phyloP scores from a whole-genome alignment of 2,797 vertebrate genomes.

The Oreortyx pictus region DNA sequence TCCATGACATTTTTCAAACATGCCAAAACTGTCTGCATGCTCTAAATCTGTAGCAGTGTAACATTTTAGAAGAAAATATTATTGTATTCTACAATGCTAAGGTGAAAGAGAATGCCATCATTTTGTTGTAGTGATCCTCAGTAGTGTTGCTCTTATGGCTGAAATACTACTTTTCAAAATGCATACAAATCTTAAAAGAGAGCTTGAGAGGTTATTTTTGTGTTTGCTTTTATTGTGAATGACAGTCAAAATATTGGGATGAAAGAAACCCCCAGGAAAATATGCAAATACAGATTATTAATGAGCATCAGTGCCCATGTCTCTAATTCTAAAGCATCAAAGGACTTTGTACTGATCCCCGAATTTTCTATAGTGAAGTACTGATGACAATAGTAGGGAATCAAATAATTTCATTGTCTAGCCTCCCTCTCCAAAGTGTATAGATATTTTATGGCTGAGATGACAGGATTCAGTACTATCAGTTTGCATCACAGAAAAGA shows the following conservation, averaged over 20 bases:
- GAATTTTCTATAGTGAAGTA: neutral
- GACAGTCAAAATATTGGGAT: neutral
- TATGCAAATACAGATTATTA: neutral
- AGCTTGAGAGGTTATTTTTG: neutral
- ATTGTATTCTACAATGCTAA: neutral
- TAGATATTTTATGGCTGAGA: neutral
- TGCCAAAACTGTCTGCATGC: neutral
- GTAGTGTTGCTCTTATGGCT: neutral
- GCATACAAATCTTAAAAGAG: neutral
- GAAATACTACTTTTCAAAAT: neutral
- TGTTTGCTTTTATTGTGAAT: neutral
- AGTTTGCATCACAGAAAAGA: neutral
- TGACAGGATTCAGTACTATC: neutral
- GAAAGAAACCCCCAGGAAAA: neutral
- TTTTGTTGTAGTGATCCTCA: neutral
- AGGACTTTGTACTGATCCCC: neutral
- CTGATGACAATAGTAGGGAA: neutral
- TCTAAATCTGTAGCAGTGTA: neutral
- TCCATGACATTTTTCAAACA: neutral
- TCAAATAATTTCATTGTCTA: neutral
- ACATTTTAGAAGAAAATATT: neutral
- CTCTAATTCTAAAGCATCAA: neutral
- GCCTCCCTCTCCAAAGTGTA: neutral
- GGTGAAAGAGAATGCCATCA: neutral
- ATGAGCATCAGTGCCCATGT: neutral